Percentiles rank a stretch among this genome's conserved stretches.
phyloP scores from a whole-genome alignment of 2,888 invertebrate genomes.

The Rhagonycha fulva region DNA sequence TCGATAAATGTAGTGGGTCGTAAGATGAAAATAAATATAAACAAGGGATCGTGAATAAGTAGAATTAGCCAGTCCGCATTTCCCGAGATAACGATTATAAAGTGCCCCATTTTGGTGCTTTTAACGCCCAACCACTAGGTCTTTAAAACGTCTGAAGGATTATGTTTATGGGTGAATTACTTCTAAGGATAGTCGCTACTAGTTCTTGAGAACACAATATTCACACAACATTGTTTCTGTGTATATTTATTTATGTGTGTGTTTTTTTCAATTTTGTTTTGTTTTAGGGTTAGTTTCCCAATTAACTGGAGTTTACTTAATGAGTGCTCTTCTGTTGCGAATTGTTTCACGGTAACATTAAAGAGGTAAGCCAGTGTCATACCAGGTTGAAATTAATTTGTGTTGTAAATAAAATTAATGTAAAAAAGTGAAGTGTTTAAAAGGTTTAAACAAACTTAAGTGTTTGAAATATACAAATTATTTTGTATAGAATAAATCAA shows the following conservation, averaged over 20 bases:
- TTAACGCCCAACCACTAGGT: constrained; percentile 21
- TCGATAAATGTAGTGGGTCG: constrained; percentile 7
- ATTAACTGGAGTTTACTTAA: constrained; percentile 20
- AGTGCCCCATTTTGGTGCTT: constrained; percentile 19
- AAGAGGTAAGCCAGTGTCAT: constrained; percentile 21
- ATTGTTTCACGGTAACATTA: constrained; percentile 21
- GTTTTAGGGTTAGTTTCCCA: constrained; percentile 22
- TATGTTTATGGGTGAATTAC: constrained; percentile 20
- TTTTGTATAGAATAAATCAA: neutral
- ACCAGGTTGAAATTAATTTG: constrained; percentile 9
- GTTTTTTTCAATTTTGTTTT: constrained; percentile 9
- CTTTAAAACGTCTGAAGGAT: constrained; percentile 23
- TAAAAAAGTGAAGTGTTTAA: constrained; percentile 4
- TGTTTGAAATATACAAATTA: neutral
- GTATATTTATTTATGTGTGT: neutral
- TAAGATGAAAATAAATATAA: constrained; percentile 16
- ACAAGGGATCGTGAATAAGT: constrained; percentile 18
- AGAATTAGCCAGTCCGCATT: constrained; percentile 20
- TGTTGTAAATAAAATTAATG: constrained; percentile 14
- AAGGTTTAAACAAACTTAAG: constrained; percentile 1
- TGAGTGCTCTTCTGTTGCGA: constrained; percentile 17
- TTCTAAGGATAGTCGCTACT: constrained; percentile 2
- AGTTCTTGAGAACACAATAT: constrained; percentile 4
- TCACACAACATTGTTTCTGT: neutral
- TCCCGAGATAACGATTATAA: constrained; percentile 23